Conservation (phyloP, 2,888 invertebrate genomes). For the Tromatobia lineatoria region DNA sequence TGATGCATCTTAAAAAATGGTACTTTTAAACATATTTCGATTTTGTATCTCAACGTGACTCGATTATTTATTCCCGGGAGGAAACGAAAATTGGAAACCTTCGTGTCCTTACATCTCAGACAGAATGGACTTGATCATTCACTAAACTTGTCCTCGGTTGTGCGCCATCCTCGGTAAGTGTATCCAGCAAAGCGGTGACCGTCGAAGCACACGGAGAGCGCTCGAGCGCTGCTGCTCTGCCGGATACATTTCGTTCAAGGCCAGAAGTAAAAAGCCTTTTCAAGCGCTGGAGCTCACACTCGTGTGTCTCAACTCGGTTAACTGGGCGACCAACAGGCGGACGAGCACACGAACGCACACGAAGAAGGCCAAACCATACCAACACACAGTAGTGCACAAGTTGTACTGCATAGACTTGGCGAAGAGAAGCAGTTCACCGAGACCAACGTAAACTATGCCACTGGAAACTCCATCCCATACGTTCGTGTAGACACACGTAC, state of each 20-base stretch:
- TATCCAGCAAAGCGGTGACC: conserved; percentile 56
- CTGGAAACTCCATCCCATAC: conserved; percentile 37
- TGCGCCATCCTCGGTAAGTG: conserved; percentile 28
- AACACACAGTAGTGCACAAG: conserved; percentile 11
- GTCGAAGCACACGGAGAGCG: conserved; percentile 46
- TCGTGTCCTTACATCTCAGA: not conserved
- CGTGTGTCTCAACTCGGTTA: conserved; percentile 64
- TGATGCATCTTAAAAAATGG: too few species aligned
- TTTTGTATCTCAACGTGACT: too few species aligned
- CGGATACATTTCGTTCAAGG: conserved; percentile 85
- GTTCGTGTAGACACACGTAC: conserved; percentile 32
- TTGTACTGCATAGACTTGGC: not conserved
- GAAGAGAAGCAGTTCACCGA: conserved; percentile 50
- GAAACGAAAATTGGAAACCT: too few species aligned
- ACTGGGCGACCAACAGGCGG: conserved; percentile 71
- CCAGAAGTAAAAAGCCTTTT: conserved; percentile 84
- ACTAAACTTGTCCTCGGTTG: conserved; percentile 38
- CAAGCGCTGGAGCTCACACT: conserved; percentile 78
- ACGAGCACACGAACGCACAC: conserved; percentile 34
- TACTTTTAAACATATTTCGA: too few species aligned
- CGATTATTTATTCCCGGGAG: too few species aligned
- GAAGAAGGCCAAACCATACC: conserved; percentile 14
- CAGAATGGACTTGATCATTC: conserved; percentile 15
- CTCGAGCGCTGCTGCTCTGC: conserved; percentile 74
- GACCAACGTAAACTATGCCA: conserved; percentile 57